Base-by-base conservation (phyloP, 2,113 vertebrate species). In the Nanorana parkeri region DNA sequence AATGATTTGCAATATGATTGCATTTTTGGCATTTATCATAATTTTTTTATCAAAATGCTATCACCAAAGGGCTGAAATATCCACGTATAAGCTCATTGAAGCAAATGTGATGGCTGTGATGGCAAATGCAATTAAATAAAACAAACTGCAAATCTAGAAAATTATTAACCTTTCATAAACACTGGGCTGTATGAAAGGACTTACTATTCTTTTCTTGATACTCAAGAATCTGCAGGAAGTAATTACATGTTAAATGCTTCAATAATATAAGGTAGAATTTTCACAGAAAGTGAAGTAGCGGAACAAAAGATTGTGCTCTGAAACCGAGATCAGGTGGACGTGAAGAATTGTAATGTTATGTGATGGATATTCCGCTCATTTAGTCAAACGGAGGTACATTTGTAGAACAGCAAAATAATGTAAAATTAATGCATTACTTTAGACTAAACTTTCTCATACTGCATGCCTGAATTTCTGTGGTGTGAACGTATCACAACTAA, bases 191-290 rank as follows among this genome's bases (percentile, higher is more conserved):
- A 71, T 23, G n/a, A 51, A 71, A 73, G 23, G 52, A 73, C 54
- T 56, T 56, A 73, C 15, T 29, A 73, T 73, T 73, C 69, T 56
- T 73, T 55, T 56, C 24, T 29, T 32, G 26, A 56, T 73, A 56
- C 69, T 73, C 19, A 52, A 73, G 28, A 73, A 73, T 73, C 69
- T 56, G 51, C 52, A 55, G 69, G 69, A 73, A 73, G 51, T 56
- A 73, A 73, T 73, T 73, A 73, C 26, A 73, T 29, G 69, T 73
- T 73, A 73, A 73, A 56, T 56, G 52, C 51, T 73, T 56, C 52
- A 56, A 56, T 73, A 73, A 55, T 26, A 73, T 73, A 73, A 73
- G 51, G 51, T 55, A 73, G 24, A 24, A 73, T 73, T 73, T 73
- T 73, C 51, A 29, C 69, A 73, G 69, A 55, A 72, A n/a, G 24